Base-by-base conservation (phyloP, 2,113 vertebrate genomes). In the Limanda limanda region DNA sequence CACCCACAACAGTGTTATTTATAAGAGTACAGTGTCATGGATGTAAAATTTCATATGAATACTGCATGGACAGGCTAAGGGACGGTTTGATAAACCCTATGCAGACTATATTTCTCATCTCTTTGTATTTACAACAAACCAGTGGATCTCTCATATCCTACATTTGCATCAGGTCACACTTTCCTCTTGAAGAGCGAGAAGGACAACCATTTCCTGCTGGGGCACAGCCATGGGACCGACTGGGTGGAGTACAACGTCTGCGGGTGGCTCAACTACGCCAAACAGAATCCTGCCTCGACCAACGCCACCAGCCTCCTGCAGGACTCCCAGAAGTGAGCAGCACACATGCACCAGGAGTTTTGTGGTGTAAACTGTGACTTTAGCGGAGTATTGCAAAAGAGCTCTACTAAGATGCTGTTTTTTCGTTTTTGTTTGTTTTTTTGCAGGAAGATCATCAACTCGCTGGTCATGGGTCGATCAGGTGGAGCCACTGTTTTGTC, bases 271-370 rank as follows among this genome's bases (percentile, higher is more conserved):
- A 96, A 92, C 87, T 91, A 97, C 0, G 96, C 96, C 86, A 97
- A 95, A 87, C 96, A 96, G 88, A 99, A 98, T 86, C 98, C 97
- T 0, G 96, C 96, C 18, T 89, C 95, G 15, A 95, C 95, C 71
- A 97, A 96, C 0, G 96, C 97, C 35, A 89, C 90, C 0, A 79
- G 71, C 63, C 95, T 99, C 71, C 93, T 99, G 76, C 96, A 97
- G 90, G 96, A 97, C 73, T 99, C 98, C 0, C 98, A 99, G 77
- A 99, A 99, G 98, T 99, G 94, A 95, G 95, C 6, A 1, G n/a
- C 69, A 52, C 40, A 24, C 27, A 15, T 58, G 13, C 48, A 57
- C 18, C 0, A 17, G 12, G 31, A 31, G 24, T n/a, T 51, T 42
- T 17, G 12, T 55, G 5, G 23, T 5, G 18, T 48, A 10, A 63